Conservation (phyloP, 2,888 invertebrate genomes). For the Chrysolina americana region DNA sequence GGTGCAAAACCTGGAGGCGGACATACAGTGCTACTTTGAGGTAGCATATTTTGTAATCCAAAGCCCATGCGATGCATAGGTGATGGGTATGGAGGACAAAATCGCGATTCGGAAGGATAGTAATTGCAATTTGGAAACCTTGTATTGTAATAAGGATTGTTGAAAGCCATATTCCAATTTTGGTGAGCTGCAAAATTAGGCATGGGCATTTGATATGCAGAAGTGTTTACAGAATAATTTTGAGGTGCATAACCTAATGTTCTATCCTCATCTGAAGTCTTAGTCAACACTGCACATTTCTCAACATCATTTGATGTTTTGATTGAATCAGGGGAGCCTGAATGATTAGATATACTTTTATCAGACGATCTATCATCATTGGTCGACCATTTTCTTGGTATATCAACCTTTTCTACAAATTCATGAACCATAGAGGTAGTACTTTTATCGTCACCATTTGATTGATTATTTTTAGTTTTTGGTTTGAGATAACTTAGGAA, state of each 20-base stretch:
- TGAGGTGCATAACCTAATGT: not conserved
- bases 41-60: slow-evolving; percentile 17
- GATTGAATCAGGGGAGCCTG: not conserved
- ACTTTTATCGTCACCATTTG: slow-evolving; percentile 17
- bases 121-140: slow-evolving; percentile 22
- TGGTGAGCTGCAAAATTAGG: not conserved
- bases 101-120: not conserved
- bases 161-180: slow-evolving; percentile 7
- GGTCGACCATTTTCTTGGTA: slow-evolving; percentile 24
- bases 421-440: slow-evolving; percentile 35
- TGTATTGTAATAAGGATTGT: slow-evolving; percentile 37
- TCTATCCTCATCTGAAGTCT: not conserved
- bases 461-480: not conserved
- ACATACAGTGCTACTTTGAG: not conserved
- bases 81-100: not conserved
- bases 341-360: not conserved
- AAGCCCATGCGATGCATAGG: not conserved
- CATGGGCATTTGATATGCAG: slow-evolving; percentile 1
- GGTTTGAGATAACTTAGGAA: slow-evolving; percentile 30
- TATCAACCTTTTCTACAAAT: slow-evolving; percentile 12
- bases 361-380: slow-evolving; percentile 12
- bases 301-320: not conserved
- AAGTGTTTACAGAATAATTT: not conserved
- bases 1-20: slow-evolving; percentile 33
- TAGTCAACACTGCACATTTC: not conserved